These are phyloP conservation scores for Zaprionus ghesquierei DNA, from an alignment of 1,140 invertebrate species.

Conservation along the genomic window DNA sequence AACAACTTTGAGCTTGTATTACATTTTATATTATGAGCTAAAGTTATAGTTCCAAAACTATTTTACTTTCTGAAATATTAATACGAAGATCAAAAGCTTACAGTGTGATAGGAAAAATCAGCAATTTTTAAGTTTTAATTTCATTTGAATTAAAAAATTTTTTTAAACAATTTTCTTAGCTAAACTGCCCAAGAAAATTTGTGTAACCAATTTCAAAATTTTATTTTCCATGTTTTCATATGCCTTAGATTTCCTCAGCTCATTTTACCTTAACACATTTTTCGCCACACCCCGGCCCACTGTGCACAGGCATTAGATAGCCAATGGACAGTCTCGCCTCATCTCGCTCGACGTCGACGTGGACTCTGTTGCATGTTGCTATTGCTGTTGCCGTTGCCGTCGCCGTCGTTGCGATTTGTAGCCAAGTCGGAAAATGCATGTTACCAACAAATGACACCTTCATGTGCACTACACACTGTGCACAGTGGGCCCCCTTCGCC, in stretches of 20 bases:
- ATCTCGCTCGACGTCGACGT: constrained; percentile 36
- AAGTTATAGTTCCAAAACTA: too few relatives aligned
- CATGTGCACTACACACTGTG: constrained; percentile 54
- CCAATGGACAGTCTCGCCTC: constrained; percentile 4
- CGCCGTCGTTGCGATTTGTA: constrained; percentile 63
- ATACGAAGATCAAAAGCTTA: too few relatives aligned
- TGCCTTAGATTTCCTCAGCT: not conserved
- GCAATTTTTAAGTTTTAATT: not conserved
- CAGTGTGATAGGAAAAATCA: not conserved
- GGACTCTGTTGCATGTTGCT: constrained; percentile 34
- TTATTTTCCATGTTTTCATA: not conserved
- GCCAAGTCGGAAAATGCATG: constrained; percentile 73
- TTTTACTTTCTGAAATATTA: too few relatives aligned
- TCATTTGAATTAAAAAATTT: too few relatives aligned
- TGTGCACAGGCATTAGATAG: constrained; percentile 50
- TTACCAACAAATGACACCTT: constrained; percentile 78
- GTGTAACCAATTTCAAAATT: not conserved
- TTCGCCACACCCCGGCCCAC: not conserved
- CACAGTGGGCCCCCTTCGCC: not conserved
- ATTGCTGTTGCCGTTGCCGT: constrained; percentile 45
- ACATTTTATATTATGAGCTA: too few relatives aligned
- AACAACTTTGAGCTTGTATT: too few relatives aligned
- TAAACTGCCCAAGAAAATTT: not conserved
- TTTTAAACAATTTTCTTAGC: too few relatives aligned
- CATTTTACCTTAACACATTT: not conserved